Evolutionary conservation across 2,888 invertebrate genomes (phyloP).

Genomic region (Drosophila emarginata): DNA sequence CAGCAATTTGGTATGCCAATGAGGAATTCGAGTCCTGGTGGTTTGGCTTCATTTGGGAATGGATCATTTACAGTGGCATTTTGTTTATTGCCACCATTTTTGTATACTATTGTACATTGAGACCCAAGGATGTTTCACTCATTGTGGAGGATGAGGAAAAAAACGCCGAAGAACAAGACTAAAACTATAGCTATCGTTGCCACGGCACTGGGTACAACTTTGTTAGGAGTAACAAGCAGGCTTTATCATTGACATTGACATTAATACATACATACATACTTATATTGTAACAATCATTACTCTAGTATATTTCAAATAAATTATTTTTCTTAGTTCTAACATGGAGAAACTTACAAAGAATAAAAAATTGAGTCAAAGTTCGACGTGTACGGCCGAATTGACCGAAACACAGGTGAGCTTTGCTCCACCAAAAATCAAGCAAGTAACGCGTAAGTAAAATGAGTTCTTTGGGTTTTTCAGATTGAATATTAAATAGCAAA

Average conservation of each 20-base stretch:
- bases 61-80: constrained; percentile 85
- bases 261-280: constrained; percentile 13
- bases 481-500: too few relatives aligned
- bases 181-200: constrained; percentile 51
- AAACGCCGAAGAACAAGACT: neutral
- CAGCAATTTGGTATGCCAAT: constrained; percentile 86
- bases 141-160: constrained; percentile 70
- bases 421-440: constrained; percentile 67
- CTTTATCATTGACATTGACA: constrained; percentile 17
- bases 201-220: neutral
- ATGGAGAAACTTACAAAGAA: constrained; percentile 10
- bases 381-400: constrained; percentile 37
- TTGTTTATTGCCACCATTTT: constrained; percentile 86
- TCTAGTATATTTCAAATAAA: constrained; percentile 48
- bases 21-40: constrained; percentile 87
- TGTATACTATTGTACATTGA: constrained; percentile 86
- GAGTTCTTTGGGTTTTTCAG: too few relatives aligned
- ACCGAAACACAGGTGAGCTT: constrained; percentile 59
- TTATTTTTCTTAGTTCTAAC: constrained; percentile 51
- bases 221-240: constrained; percentile 45
- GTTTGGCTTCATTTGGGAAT: constrained; percentile 86
- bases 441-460: constrained; percentile 58
- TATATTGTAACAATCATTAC: constrained; percentile 12
- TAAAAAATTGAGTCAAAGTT: neutral
- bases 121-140: constrained; percentile 85